Percentiles rank a stretch among this genome's conserved stretches.
Conservation (phyloP, 2,888 invertebrate species). For the Leptopterna dolabrata region DNA sequence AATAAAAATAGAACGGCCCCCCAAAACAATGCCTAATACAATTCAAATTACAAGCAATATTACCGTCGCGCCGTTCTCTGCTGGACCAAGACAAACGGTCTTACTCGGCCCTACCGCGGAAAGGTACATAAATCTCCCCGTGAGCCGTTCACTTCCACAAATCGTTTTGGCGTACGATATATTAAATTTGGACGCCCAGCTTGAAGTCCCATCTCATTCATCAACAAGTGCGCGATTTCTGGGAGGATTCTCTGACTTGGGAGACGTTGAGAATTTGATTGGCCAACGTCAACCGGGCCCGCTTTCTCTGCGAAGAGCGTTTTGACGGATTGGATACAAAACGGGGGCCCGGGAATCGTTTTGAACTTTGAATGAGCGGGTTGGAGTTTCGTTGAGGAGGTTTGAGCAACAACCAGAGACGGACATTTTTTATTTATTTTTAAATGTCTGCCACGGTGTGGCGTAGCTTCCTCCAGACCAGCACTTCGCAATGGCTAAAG, state of each 20-base stretch:
- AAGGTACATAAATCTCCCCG: slow-evolving; percentile 6
- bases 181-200: not conserved
- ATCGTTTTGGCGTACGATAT: slow-evolving; percentile 18
- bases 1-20: not conserved
- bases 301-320: not conserved
- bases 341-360: not conserved
- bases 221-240: slow-evolving; percentile 22
- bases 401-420: too few species aligned
- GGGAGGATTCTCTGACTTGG: not conserved
- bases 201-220: not conserved
- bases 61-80: not conserved
- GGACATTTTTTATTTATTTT: too few species aligned
- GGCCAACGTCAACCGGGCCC: not conserved
- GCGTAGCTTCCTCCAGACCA: too few species aligned
- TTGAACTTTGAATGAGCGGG: too few species aligned
- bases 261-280: not conserved
- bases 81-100: slow-evolving; percentile 27
- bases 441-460: too few species aligned
- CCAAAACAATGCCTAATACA: slow-evolving; percentile 33
- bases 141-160: not conserved
- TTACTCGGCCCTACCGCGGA: not conserved
- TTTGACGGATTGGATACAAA: not conserved
- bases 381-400: too few species aligned
- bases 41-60: slow-evolving; percentile 41
- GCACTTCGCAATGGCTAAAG: too few species aligned